Conservation (phyloP, 2,888 invertebrate species). For the Hybos culiciformis region DNA sequence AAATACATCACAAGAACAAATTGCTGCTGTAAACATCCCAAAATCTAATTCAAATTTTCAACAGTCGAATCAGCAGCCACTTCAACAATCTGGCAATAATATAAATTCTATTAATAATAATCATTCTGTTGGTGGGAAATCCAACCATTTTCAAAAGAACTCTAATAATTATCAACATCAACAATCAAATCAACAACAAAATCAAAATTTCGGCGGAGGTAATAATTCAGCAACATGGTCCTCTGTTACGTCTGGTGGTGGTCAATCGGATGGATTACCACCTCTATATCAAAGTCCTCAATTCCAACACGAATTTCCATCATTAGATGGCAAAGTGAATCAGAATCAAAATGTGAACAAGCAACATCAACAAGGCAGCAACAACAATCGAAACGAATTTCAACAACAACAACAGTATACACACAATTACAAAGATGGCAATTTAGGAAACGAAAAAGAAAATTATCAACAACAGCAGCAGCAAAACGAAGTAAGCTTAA, state of each 20-base stretch:
- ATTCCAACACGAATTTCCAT: constrained; percentile 95
- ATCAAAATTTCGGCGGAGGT: background rate
- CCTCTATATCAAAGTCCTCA: constrained; percentile 69
- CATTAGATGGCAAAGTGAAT: constrained; percentile 46
- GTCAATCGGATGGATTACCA: constrained; percentile 34
- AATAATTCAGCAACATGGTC: constrained; percentile 38
- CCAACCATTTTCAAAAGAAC: constrained; percentile 21
- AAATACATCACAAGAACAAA: constrained; percentile 7
- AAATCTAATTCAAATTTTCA: background rate
- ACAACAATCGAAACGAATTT: no score
- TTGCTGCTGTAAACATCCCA: constrained; percentile 1
- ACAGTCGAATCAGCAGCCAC: background rate
- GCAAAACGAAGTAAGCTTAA: constrained; percentile 24
- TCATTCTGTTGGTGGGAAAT: constrained; percentile 19
- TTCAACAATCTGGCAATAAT: constrained; percentile 10
- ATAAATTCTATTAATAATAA: constrained; percentile 18
- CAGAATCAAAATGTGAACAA: constrained; percentile 8
- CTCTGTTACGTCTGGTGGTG: constrained; percentile 42
- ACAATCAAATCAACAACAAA: constrained; percentile 9
- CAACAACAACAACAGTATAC: constrained; percentile 13
- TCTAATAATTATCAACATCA: constrained; percentile 23
- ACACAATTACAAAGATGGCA: constrained; percentile 32
- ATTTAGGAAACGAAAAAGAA: constrained; percentile 28
- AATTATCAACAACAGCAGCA: constrained; percentile 28
- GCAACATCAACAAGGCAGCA: constrained; percentile 24